These are phyloP conservation scores for Lepilemur ruficaudatus DNA, from an alignment of 2,797 vertebrate species.

Conservation along the genomic window DNA sequence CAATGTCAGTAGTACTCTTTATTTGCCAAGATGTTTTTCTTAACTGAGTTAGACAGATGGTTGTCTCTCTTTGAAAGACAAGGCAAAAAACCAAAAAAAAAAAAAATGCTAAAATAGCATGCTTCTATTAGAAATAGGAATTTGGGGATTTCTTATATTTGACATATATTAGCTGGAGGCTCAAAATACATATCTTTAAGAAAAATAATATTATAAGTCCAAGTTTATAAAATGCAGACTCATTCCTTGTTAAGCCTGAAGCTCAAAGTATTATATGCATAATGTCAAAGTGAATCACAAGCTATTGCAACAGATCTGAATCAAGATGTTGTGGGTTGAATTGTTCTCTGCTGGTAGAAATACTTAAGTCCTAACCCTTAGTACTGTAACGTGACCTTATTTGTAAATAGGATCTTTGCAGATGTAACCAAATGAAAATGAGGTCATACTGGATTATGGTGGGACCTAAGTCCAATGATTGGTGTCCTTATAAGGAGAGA, in stretches of 20 bases:
- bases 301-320: not conserved
- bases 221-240: constrained; percentile 15
- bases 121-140: constrained; percentile 13
- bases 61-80: constrained; percentile 52
- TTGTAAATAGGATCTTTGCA: not conserved
- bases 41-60: constrained; percentile 60
- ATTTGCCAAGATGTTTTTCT: constrained; percentile 42
- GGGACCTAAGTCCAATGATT: not conserved
- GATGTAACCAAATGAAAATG: not conserved
- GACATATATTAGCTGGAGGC: not conserved
- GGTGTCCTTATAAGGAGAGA: not conserved
- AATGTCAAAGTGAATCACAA: not conserved
- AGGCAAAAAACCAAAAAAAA: constrained; percentile 57
- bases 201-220: not conserved
- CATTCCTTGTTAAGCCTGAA: constrained; percentile 7
- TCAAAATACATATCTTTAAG: not conserved
- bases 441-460: not conserved
- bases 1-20: constrained; percentile 10
- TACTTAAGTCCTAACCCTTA: not conserved
- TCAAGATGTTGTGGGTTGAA: not conserved
- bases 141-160: not conserved
- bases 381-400: not conserved
- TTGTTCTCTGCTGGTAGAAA: not conserved
- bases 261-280: not conserved
- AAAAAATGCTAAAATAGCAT: not conserved